Percentiles rank a stretch among this genome's conserved stretches.
Conservation (phyloP, 2,888 invertebrate species). For the Prenolepis imparis region DNA sequence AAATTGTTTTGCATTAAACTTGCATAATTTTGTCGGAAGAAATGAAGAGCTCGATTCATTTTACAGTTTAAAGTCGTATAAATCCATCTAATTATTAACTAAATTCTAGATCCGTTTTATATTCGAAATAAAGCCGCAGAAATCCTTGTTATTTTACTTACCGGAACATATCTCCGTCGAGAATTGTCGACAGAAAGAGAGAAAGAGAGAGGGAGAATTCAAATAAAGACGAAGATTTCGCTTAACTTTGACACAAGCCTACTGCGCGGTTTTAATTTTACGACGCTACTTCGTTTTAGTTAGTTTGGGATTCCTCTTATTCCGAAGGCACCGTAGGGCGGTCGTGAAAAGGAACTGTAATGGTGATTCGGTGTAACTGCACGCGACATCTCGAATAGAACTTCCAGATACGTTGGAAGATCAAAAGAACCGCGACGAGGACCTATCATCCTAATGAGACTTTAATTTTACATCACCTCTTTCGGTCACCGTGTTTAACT, state of each 20-base stretch:
- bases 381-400: conserved; percentile 36
- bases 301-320: conserved; percentile 5
- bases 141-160: conserved; percentile 14
- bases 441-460: conserved; percentile 37
- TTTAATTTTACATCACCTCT: conserved; percentile 43
- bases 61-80: conserved; percentile 27
- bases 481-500: conserved; percentile 32
- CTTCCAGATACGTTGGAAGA: conserved; percentile 27
- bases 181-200: neutral
- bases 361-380: conserved; percentile 15
- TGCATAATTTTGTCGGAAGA: neutral
- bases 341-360: conserved; percentile 13
- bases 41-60: neutral
- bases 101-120: conserved; percentile 37
- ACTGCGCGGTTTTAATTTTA: conserved; percentile 44
- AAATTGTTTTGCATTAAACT: neutral
- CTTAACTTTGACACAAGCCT: conserved; percentile 40
- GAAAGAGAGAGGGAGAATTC: neutral
- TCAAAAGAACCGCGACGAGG: conserved; percentile 31
- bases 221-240: conserved; percentile 2
- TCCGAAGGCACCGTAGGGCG: neutral
- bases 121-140: conserved; percentile 26
- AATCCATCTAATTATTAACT: conserved; percentile 31
- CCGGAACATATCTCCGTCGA: conserved; percentile 1
- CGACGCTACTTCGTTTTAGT: conserved; percentile 42